Conservation (phyloP, 2,888 invertebrate genomes). For the Molorchus minor region DNA sequence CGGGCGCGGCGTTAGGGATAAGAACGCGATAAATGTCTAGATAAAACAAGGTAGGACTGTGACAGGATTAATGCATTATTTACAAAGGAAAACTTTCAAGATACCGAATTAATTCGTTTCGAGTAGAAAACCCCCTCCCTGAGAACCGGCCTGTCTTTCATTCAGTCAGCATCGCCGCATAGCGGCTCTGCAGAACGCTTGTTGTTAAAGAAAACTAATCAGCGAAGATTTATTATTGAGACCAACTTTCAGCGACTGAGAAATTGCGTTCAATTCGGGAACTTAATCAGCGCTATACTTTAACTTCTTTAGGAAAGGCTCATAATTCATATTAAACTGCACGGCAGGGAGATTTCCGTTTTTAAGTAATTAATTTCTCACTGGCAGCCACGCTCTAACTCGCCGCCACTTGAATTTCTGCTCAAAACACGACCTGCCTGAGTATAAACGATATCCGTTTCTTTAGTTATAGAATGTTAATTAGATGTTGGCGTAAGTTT, state of each 20-base stretch:
- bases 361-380: not conserved
- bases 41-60: slow-evolving; percentile 53
- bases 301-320: slow-evolving; percentile 22
- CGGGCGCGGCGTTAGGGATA: slow-evolving; percentile 30
- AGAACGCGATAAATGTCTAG: slow-evolving; percentile 50
- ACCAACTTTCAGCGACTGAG: slow-evolving; percentile 43
- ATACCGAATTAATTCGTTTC: slow-evolving; percentile 53
- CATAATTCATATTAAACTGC: slow-evolving; percentile 34
- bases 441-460: too few relatives aligned
- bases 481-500: too few relatives aligned
- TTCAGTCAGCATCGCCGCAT: slow-evolving; percentile 39
- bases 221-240: slow-evolving; percentile 49
- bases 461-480: too few relatives aligned
- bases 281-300: slow-evolving; percentile 39
- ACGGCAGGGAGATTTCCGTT: not conserved
- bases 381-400: not conserved
- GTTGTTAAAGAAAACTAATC: slow-evolving; percentile 43
- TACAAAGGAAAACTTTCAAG: slow-evolving; percentile 53
- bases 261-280: slow-evolving; percentile 34
- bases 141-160: slow-evolving; percentile 42
- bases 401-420: too few relatives aligned
- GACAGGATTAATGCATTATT: slow-evolving; percentile 55
- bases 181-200: slow-evolving; percentile 32
- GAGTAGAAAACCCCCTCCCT: slow-evolving; percentile 37
- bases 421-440: too few relatives aligned